Conservation (phyloP, 2,113 vertebrate genomes). For the Lycaon pictus region DNA sequence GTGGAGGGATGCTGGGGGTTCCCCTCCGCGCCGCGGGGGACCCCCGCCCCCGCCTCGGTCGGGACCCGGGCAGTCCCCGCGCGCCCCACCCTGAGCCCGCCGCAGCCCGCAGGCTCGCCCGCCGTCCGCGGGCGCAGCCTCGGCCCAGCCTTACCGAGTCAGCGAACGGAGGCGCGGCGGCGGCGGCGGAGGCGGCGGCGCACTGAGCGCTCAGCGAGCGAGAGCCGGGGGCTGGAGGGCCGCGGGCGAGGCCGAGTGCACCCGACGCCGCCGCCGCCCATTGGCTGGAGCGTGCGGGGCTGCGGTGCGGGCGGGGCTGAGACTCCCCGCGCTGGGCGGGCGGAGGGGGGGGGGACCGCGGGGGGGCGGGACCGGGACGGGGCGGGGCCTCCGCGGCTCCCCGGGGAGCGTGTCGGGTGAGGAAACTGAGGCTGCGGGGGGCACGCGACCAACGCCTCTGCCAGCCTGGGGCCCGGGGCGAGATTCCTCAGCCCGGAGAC, state of each 20-base stretch:
- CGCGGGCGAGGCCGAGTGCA: slow-evolving; percentile 4
- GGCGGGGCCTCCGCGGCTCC: not conserved
- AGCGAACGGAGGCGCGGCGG: not conserved
- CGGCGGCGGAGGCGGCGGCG: fast-evolving
- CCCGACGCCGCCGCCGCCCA: slow-evolving; percentile 24
- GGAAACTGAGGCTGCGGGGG: not conserved
- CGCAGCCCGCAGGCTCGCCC: not conserved
- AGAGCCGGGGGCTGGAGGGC: not conserved
- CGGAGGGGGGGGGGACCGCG: not conserved
- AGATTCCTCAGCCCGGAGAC: not conserved
- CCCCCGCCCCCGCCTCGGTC: not conserved
- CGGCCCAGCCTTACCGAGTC: slow-evolving; percentile 65
- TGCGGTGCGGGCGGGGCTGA: not conserved
- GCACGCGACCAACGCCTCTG: fast-evolving
- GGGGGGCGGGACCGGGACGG: not conserved
- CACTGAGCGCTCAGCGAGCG: not conserved
- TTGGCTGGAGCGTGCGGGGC: not conserved
- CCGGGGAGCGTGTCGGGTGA: not conserved
- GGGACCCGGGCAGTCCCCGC: not conserved
- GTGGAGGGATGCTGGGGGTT: not conserved
- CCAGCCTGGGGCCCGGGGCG: fast-evolving
- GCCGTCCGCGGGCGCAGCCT: not conserved
- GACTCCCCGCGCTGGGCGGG: fast-evolving
- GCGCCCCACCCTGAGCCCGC: not conserved
- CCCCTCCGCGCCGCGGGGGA: not conserved